Conservation (phyloP, 2,797 vertebrate genomes). For the Carduelis carduelis region DNA sequence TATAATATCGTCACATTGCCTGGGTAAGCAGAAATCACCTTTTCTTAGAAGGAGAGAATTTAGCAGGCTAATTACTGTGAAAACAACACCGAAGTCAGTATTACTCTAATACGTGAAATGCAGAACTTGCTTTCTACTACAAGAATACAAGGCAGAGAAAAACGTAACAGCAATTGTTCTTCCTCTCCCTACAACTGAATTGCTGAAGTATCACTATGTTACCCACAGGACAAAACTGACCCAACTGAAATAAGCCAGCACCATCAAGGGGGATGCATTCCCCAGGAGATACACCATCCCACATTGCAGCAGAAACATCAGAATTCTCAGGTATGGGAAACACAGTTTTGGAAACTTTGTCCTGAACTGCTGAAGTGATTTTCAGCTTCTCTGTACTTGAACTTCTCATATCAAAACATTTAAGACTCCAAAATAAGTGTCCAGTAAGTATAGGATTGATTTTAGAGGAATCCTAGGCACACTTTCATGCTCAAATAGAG, state of each 20-base stretch:
- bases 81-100: not conserved
- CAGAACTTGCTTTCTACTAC: not conserved
- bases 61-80: not conserved
- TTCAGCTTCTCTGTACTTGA: not conserved
- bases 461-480: not conserved
- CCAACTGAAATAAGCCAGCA: not conserved
- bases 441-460: not conserved
- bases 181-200: not conserved
- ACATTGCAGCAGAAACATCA: not conserved
- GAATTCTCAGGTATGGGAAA: not conserved
- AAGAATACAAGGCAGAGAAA: not conserved
- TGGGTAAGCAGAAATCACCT: not conserved
- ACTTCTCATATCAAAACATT: not conserved
- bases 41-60: not conserved
- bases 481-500: not conserved
- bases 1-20: not conserved
- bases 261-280: not conserved
- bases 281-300: not conserved
- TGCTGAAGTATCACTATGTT: not conserved
- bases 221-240: not conserved
- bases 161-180: not conserved
- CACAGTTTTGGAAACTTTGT: not conserved
- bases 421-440: not conserved
- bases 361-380: not conserved
- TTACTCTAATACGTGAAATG: not conserved